phyloP scores from a whole-genome alignment of 2,888 invertebrate genomes.

The Hirtodrosophila histrioides region DNA sequence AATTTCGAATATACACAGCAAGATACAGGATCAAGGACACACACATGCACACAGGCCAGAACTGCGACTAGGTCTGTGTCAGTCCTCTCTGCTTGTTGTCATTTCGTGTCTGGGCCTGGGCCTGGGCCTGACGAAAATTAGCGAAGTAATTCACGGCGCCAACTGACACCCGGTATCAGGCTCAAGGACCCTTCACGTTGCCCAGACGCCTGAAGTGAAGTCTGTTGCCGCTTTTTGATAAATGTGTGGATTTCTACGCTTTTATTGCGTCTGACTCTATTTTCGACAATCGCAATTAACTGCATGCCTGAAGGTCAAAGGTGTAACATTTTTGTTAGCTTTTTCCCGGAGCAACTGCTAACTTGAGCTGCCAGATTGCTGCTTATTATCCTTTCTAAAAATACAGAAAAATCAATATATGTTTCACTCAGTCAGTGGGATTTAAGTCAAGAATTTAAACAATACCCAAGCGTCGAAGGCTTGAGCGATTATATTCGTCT shows the following conservation, averaged over 20 bases:
- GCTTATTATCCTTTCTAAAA: not conserved
- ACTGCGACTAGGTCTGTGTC: conserved; percentile 5
- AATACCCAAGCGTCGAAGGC: conserved; percentile 1
- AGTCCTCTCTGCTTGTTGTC: conserved; percentile 2
- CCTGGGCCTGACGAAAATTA: conserved; percentile 56
- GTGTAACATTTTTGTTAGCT: not conserved
- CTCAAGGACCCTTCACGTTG: conserved; percentile 41
- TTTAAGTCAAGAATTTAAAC: conserved; percentile 1
- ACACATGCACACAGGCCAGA: conserved; percentile 14
- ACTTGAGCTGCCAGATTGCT: not conserved
- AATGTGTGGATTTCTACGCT: conserved; percentile 12
- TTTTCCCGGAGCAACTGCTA: not conserved
- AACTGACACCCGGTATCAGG: conserved; percentile 39
- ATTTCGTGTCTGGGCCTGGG: conserved; percentile 37
- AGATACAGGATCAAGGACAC: conserved; percentile 27
- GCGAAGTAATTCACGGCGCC: conserved; percentile 64
- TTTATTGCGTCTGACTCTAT: conserved; percentile 34
- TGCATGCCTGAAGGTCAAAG: conserved; percentile 31
- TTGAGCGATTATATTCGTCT: not conserved
- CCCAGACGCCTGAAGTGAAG: conserved; percentile 30
- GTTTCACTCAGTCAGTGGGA: not conserved
- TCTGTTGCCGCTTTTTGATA: conserved; percentile 41
- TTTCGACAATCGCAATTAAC: conserved; percentile 65
- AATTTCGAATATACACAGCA: conserved; percentile 15
- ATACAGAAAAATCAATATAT: conserved; percentile 23